Evolutionary conservation across 2,797 vertebrate species (phyloP), one percentile per base, ranked within the genome.

Genomic region (Pterois miles): DNA sequence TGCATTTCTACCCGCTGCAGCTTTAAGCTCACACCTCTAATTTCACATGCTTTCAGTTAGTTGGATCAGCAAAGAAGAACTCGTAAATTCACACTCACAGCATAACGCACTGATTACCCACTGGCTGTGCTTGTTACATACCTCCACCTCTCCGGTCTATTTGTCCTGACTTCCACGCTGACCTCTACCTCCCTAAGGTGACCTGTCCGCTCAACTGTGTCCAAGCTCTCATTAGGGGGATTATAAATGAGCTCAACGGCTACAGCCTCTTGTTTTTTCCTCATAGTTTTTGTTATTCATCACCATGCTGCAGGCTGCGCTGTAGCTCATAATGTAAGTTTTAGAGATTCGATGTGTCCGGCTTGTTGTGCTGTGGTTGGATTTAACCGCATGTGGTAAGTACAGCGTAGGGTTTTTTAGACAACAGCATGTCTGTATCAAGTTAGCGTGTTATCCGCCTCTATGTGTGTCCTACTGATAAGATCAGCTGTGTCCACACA

Each of bases 31-130:
- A 54, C 38, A 70, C 72, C 18, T 56, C 67, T 8, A 31, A 25
- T 75, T 66, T 62, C 87, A 89, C 83, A 84, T 92, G 91, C 71
- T 91, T 92, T 83, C 72, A 77, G 78, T 93, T 90, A 89, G 78
- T 69, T 69, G 74, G 80, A 81, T 81, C 65, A 79, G 79, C 69
- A 78, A 54, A 40, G 65, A 84, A 75, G 80, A 78, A 56, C 75
- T 57, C 74, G 31, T 76, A 56, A 71, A 86, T 85, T 76, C 65
- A 46, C 23, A 23, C 63, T 67, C 33, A 48, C 65, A 54, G 67
- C 53, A 65, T 54, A 74, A 54, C 29, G 23, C 57, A 36, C 67
- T 67, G 11, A 16, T 50, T 75, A 62, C 66, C 72, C 66, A 70
- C 54, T 60, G 76, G 58, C 83, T 83, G 62, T 68, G 25, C 78